Conservation (phyloP, 2,113 vertebrate species). For the Oncorhynchus clarkii region DNA sequence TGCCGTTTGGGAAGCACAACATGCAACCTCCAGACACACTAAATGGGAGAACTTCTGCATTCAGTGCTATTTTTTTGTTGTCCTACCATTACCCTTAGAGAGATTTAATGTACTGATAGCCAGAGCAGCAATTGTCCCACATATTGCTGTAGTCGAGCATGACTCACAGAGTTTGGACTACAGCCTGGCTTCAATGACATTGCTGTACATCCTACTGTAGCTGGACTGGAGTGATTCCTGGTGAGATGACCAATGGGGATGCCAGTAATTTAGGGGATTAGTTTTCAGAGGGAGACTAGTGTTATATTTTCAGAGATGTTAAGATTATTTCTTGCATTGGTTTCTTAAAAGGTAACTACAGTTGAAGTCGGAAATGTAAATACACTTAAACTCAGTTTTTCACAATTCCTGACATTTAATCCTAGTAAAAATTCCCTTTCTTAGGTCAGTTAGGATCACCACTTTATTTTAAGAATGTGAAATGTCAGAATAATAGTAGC, state of each 20-base stretch:
- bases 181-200: conserved; percentile 30
- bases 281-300: neutral
- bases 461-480: too few species aligned
- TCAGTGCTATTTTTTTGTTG: conserved; percentile 11
- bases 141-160: conserved; percentile 28
- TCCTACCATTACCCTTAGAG: conserved; percentile 25
- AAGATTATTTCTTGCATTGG: neutral
- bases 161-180: conserved; percentile 49
- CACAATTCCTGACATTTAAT: too few species aligned
- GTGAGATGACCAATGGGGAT: neutral
- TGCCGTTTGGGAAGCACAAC: too few species aligned
- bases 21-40: too few species aligned
- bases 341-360: neutral
- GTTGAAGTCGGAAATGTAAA: too few species aligned
- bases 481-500: too few species aligned
- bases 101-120: neutral
- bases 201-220: conserved; percentile 12
- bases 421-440: too few species aligned
- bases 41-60: too few species aligned
- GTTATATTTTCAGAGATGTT: neutral
- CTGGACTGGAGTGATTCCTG: neutral
- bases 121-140: conserved; percentile 6
- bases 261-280: neutral
- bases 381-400: too few species aligned
- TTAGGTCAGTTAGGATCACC: too few species aligned